Evolutionary conservation across 2,888 invertebrate species (phyloP).

Genomic region (Morinoia aosen): DNA sequence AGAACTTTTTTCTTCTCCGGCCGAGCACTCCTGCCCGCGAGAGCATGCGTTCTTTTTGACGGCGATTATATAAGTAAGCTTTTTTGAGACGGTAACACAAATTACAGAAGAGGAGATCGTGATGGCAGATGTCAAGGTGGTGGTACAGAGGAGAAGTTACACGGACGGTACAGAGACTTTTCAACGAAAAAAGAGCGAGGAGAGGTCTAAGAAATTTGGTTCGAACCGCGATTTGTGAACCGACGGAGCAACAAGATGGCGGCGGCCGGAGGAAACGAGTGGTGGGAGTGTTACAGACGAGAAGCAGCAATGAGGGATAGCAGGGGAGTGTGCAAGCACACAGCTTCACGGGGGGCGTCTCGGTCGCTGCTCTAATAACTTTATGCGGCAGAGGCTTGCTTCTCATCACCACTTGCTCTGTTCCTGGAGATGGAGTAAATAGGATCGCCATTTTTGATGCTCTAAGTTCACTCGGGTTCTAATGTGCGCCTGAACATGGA

Average conservation of each 20-base stretch:
- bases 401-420: background rate
- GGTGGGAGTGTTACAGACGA: slow-evolving; percentile 34
- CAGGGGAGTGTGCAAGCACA: background rate
- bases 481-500: background rate
- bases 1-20: slow-evolving; percentile 28
- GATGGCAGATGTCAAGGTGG: slow-evolving; percentile 47
- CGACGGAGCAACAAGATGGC: slow-evolving; percentile 31
- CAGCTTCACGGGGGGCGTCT: background rate
- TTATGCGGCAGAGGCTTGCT: background rate
- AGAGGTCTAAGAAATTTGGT: slow-evolving; percentile 23
- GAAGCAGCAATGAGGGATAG: slow-evolving; percentile 3
- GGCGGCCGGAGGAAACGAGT: slow-evolving; percentile 28
- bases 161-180: background rate
- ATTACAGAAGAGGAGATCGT: slow-evolving; percentile 43
- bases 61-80: slow-evolving; percentile 33
- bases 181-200: background rate
- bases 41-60: slow-evolving; percentile 47
- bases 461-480: background rate
- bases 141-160: background rate
- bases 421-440: background rate
- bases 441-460: background rate
- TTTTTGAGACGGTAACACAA: slow-evolving; percentile 46
- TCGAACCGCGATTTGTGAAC: background rate
- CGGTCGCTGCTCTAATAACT: background rate
- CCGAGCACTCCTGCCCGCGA: background rate